Evolutionary conservation across 1,140 invertebrate genomes (phyloP), one percentile per base, ranked within the genome.

Genomic region (Drosophila sproati): DNA sequence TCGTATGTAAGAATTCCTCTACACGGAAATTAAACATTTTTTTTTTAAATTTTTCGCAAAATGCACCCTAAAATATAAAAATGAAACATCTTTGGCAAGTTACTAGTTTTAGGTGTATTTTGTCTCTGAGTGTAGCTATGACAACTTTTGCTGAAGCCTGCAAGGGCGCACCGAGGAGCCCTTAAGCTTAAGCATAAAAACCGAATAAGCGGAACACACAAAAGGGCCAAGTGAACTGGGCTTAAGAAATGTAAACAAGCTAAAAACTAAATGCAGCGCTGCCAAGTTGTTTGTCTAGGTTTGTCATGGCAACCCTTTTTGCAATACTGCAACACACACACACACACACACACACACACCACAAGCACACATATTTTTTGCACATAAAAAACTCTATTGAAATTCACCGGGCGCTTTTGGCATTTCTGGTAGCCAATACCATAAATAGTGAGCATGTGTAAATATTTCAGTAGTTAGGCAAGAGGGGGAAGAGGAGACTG

Each of bases 231-330:
- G 68, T 60, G 61, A 73, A 67, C 70, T 52, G 55, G 77, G 64
- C 80, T 76, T 73, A 78, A 60, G 52, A 71, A 85, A 73, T 75
- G 80, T 82, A 83, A 83, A 83, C 80, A 83, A 82, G 66, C 66
- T 74, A 45, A 60, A 20, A 69, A 69, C 55, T 68, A 73, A 82
- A 50, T 82, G 67, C 76, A 79, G 59, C 54, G 57, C 43, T 67
- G 63, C 74, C 10, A 43, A 57, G 62, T 71, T 78, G 74, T 78
- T 85, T 70, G 52, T 29, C 43, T 52, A 41, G 78, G 70, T 74
- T 20, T 20, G 59, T 69, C 82, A 85, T 85, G 82, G 62, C 82
- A 85, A 86, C 82, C 64, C 73, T 71, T 55, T 61, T 62, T 28
- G 31, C 55, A 20, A 57, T 39, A 41, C 61, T 34, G 20, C 20